These are phyloP conservation scores for Eumacrocentrus americanus DNA, from an alignment of 2,888 invertebrate species.

Conservation along the genomic window DNA sequence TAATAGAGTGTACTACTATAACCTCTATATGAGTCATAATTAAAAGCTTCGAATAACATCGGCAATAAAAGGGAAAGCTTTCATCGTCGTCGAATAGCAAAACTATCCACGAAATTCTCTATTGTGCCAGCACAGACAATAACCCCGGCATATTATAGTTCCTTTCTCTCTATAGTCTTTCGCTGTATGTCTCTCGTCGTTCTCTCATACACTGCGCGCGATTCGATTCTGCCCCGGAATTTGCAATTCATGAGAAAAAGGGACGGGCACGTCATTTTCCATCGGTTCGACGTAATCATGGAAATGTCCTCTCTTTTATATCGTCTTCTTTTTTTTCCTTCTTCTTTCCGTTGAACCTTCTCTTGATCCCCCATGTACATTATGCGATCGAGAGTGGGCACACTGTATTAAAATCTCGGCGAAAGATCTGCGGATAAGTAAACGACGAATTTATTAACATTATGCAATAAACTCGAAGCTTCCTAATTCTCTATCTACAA, in stretches of 20 bases:
- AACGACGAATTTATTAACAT: slow-evolving; percentile 6
- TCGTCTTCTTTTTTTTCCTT: slow-evolving; percentile 16
- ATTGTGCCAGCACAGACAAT: slow-evolving; percentile 13
- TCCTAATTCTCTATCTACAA: too few species aligned
- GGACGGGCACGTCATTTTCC: slow-evolving; percentile 31
- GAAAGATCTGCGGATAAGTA: background rate
- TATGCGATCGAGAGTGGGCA: slow-evolving; percentile 9
- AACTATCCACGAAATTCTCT: slow-evolving; percentile 6
- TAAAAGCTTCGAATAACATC: background rate
- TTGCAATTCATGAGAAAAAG: slow-evolving; percentile 37
- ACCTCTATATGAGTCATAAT: too few species aligned
- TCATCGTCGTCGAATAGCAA: background rate
- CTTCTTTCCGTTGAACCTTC: background rate
- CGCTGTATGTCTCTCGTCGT: background rate
- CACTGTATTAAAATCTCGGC: slow-evolving; percentile 10
- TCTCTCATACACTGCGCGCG: slow-evolving; percentile 23
- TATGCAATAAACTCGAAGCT: background rate
- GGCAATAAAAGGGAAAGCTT: background rate
- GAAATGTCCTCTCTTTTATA: slow-evolving; percentile 32
- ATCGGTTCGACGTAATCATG: slow-evolving; percentile 32
- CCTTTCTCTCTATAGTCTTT: background rate
- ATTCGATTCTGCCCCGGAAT: slow-evolving; percentile 34
- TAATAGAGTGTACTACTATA: too few species aligned
- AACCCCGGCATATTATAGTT: background rate
- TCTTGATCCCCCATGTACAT: slow-evolving; percentile 5